Base-by-base conservation (phyloP, 92 coral and sea anemone genomes). In the Parazoanthus atlanticus region DNA sequence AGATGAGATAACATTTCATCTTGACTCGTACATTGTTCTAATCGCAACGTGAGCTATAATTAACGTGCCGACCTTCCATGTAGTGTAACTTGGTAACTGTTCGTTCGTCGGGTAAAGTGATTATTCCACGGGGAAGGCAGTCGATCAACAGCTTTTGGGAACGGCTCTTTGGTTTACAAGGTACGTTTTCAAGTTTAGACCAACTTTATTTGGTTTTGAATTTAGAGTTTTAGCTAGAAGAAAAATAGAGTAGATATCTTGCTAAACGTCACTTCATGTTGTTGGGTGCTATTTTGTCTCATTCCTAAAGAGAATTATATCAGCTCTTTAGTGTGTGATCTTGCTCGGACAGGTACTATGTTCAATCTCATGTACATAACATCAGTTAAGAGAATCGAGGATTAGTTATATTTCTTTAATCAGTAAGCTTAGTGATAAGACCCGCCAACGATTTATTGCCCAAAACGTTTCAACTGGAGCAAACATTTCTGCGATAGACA, bases 81-180 rank as follows among this genome's bases (percentile, higher is more conserved):
- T 21, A 19, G 15, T n/a, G 79, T 75, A 26, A 15, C 52, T 19
- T 16, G 52, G 79, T 75, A 19, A 75, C 79, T 21, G 29, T 5
- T 10, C 29, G 36, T 75, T 3, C 19, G 15, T n/a, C 29, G 26
- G 31, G n/a, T 15, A n/a, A 75, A 41, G 46, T 75, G 79, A 19
- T 32, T 75, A 41, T 75, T 41, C 25, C 26, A 11, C 40, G 26
- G 26, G 79, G 25, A 33, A 41, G 29, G 31, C 79, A 75, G 79
- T 75, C 79, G 46, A 52, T 75, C 26, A 21, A 12, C 52, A 34
- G 43, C 79, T 19, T 38, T 41, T 6, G 26, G 79, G 79, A 75
- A 75, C 28, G 79, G 49, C 79, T 75, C 79, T 75, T 75, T 36
- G 26, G n/a, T 41, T 36, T 75, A 61, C 8, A 38, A 75, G 79